These are phyloP conservation scores for Orcinus orca DNA, from an alignment of 2,113 vertebrate genomes.

Conservation along the genomic window DNA sequence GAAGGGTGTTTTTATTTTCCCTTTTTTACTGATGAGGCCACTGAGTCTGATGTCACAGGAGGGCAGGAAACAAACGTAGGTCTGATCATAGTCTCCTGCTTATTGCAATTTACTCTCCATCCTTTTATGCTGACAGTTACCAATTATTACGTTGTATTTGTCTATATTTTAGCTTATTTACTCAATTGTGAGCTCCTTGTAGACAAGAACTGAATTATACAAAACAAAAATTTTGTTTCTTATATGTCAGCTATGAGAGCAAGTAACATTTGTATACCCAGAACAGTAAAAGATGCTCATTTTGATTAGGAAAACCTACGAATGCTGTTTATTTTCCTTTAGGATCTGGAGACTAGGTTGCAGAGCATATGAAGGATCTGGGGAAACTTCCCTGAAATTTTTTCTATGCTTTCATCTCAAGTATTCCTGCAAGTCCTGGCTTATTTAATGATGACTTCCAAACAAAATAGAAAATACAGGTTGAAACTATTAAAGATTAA, in stretches of 20 bases:
- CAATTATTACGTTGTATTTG: not conserved
- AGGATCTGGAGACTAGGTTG: not conserved
- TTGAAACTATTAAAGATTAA: not conserved
- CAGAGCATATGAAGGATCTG: not conserved
- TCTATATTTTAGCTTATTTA: not conserved
- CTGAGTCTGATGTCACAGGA: not conserved
- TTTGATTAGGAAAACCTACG: not conserved
- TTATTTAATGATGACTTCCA: not conserved
- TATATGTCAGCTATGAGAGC: not conserved
- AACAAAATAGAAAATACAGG: not conserved
- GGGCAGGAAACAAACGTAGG: not conserved
- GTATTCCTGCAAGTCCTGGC: not conserved
- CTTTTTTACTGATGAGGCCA: not conserved
- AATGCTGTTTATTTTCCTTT: not conserved
- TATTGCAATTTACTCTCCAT: not conserved
- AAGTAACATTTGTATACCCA: not conserved
- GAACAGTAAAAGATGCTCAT: not conserved
- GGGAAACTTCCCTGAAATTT: not conserved
- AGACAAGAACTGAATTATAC: not conserved
- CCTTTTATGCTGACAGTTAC: not conserved
- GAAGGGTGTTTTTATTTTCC: not conserved
- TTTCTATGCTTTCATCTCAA: not conserved
- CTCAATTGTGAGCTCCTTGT: not conserved
- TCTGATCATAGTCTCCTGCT: not conserved
- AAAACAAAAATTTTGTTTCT: not conserved